Evolutionary conservation across 2,797 vertebrate genomes (phyloP).

Genomic region (Lindbergichthys nudifrons): DNA sequence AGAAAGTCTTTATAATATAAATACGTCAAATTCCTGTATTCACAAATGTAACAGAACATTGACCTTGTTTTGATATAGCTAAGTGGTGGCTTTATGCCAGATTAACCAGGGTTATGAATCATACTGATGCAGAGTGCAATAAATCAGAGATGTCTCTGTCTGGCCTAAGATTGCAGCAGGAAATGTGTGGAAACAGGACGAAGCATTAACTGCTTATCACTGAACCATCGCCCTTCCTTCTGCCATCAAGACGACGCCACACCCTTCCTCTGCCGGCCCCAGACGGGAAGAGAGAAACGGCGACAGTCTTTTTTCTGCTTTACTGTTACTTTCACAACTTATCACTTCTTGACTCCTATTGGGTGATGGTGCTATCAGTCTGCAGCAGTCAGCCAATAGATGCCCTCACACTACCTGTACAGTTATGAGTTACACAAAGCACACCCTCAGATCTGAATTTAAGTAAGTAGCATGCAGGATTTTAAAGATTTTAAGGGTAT

Average conservation of each 20-base stretch:
- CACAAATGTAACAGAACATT: too few species aligned
- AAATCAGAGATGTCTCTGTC: constrained; percentile 25
- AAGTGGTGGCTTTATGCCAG: neutral
- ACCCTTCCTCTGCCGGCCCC: constrained; percentile 56
- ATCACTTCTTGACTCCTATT: neutral
- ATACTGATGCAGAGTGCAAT: neutral
- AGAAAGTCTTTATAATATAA: too few species aligned
- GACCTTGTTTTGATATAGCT: neutral
- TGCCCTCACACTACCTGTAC: neutral
- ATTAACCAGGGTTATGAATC: neutral
- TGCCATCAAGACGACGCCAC: constrained; percentile 18
- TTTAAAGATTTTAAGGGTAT: neutral
- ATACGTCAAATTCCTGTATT: too few species aligned
- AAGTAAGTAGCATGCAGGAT: neutral
- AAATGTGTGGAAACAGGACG: constrained; percentile 8
- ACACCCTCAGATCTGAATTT: neutral
- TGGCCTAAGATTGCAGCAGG: constrained; percentile 16
- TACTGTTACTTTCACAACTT: neutral
- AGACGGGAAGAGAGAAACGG: constrained; percentile 6
- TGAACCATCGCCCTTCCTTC: constrained; percentile 38
- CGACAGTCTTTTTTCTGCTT: neutral
- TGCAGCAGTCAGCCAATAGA: neutral
- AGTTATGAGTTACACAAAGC: neutral
- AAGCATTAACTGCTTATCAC: constrained; percentile 19
- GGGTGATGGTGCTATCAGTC: neutral